Percentiles rank a stretch among this genome's conserved stretches.
phyloP scores from a whole-genome alignment of 2,113 vertebrate species.

The Nipponia nippon region DNA sequence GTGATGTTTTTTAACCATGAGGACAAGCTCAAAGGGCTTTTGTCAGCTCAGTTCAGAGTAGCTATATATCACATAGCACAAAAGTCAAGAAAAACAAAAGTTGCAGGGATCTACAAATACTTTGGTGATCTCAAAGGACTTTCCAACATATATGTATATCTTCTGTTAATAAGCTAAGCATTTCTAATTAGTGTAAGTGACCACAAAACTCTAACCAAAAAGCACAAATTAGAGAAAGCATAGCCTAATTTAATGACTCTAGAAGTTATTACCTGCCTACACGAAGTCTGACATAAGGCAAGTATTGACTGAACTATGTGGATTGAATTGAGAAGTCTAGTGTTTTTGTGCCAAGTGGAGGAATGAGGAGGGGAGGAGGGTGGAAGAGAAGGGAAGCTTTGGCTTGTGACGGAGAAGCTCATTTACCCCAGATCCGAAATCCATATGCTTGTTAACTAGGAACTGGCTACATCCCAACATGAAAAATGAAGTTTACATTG shows the following conservation, averaged over 20 bases:
- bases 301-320: conserved; percentile 25
- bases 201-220: conserved; percentile 30
- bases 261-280: conserved; percentile 48
- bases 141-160: not conserved
- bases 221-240: conserved; percentile 39
- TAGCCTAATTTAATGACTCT: conserved; percentile 50
- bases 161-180: not conserved
- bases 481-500: conserved; percentile 58
- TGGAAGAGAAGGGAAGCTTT: not conserved
- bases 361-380: not conserved
- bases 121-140: not conserved
- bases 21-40: not conserved
- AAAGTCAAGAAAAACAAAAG: not conserved
- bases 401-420: not conserved
- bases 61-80: not conserved
- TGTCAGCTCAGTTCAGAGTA: not conserved
- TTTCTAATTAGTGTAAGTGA: conserved; percentile 39
- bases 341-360: not conserved
- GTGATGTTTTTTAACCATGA: not conserved
- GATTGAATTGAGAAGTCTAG: not conserved
- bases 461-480: conserved; percentile 31
- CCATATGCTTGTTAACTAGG: conserved; percentile 53
- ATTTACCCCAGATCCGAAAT: conserved; percentile 59
- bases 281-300: not conserved
- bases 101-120: not conserved